Conservation (phyloP, 2,888 invertebrate genomes). For the Ischnus inquisitorius region DNA sequence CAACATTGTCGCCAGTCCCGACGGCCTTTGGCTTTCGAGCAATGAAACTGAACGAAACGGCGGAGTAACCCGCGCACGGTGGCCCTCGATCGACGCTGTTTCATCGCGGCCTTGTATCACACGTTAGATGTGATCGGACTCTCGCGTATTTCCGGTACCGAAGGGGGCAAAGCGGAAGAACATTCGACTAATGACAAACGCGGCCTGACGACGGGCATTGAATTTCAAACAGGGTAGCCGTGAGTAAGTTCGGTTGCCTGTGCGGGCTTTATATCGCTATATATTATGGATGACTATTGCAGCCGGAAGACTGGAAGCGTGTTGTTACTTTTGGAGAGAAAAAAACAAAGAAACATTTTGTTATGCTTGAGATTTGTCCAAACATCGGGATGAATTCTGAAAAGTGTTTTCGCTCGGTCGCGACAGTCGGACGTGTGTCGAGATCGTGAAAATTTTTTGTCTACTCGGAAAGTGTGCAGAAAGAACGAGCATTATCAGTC, state of each 20-base stretch:
- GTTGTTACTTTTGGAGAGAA: background rate
- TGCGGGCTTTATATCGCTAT: background rate
- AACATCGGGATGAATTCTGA: background rate
- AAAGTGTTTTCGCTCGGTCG: background rate
- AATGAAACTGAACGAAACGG: constrained; percentile 16
- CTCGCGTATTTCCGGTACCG: constrained; percentile 30
- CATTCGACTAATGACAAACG: background rate
- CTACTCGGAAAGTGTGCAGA: background rate
- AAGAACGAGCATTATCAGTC: constrained; percentile 8
- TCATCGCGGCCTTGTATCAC: constrained; percentile 53
- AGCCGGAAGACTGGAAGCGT: background rate
- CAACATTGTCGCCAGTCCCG: constrained; percentile 24
- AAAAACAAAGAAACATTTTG: background rate
- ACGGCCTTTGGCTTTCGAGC: background rate
- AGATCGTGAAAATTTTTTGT: constrained; percentile 2
- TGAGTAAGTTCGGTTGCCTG: constrained; percentile 14
- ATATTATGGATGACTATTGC: background rate
- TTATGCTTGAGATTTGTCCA: background rate
- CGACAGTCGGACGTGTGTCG: background rate
- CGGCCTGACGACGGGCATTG: constrained; percentile 10
- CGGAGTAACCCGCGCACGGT: background rate
- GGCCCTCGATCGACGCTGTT: constrained; percentile 37
- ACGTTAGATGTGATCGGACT: constrained; percentile 23
- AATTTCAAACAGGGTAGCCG: constrained; percentile 31
- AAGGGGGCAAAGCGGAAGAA: constrained; percentile 17